phyloP scores from a whole-genome alignment of 2,888 invertebrate genomes.

The Melipona bicolor region DNA sequence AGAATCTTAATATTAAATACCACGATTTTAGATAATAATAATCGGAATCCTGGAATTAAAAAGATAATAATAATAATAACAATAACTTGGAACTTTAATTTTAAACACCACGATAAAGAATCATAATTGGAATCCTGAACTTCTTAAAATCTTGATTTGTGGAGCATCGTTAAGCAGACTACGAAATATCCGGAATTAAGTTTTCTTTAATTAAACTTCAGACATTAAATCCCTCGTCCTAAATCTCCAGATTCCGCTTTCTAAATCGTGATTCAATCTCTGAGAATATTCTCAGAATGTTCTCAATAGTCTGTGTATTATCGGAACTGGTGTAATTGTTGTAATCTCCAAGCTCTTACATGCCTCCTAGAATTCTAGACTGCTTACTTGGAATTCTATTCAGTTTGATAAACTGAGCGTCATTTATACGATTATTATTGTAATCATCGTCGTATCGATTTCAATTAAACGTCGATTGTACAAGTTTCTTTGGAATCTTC shows the following conservation, averaged over 20 bases:
- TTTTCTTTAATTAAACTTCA: background rate
- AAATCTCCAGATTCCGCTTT: background rate
- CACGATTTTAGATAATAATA: no score
- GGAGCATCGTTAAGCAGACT: background rate
- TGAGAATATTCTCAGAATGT: background rate
- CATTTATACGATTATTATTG: no score
- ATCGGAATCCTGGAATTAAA: no score
- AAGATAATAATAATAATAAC: no score
- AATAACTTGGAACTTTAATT: background rate
- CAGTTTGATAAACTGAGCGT: background rate
- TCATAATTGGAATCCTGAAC: background rate
- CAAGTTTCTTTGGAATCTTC: no score
- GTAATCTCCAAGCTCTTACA: background rate
- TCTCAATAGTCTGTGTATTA: background rate
- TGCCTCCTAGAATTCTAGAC: background rate
- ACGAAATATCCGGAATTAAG: background rate
- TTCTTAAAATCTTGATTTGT: background rate
- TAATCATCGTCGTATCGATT: no score
- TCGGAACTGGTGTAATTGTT: background rate
- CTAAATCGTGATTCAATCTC: background rate
- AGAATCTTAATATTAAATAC: no score
- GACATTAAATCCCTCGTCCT: background rate
- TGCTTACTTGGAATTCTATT: background rate
- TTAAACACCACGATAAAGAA: background rate
- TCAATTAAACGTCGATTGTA: no score